These are phyloP conservation scores for Amblyraja radiata DNA, from an alignment of 2,797 vertebrate genomes.

Conservation along the genomic window DNA sequence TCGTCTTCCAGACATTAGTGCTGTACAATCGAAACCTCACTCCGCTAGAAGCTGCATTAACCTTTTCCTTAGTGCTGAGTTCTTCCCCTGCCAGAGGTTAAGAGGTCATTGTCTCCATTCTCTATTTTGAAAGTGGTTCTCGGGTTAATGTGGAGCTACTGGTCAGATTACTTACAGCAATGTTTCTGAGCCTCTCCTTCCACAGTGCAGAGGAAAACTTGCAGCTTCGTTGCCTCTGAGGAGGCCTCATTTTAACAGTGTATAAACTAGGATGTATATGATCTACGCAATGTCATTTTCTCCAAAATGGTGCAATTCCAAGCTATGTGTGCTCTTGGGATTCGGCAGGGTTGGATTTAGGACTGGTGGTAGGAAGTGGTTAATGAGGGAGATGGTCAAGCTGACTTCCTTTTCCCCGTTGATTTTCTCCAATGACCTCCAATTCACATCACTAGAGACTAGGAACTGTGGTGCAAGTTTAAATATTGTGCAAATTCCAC, in stretches of 20 bases:
- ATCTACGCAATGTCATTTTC: background rate
- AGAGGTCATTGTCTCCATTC: background rate
- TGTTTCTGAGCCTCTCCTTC: background rate
- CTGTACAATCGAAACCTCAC: background rate
- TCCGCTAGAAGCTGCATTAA: background rate
- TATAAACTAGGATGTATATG: background rate
- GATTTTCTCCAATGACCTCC: background rate
- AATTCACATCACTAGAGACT: background rate
- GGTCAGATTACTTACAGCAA: background rate
- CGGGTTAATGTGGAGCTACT: background rate
- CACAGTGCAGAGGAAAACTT: background rate
- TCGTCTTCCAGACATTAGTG: background rate
- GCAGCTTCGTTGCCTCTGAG: background rate
- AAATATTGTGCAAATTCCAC: too few relatives aligned
- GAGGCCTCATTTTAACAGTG: background rate
- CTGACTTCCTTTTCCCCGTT: background rate
- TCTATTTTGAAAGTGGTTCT: background rate
- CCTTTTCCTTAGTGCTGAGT: background rate
- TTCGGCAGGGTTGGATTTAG: too few relatives aligned
- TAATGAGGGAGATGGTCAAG: background rate
- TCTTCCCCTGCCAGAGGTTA: background rate
- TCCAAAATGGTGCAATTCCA: background rate
- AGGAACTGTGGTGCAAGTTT: background rate
- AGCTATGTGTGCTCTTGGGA: background rate
- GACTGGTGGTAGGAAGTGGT: too few relatives aligned